Evolutionary conservation across 2,797 vertebrate species (phyloP).

Genomic region (Psittacula derbiana): DNA sequence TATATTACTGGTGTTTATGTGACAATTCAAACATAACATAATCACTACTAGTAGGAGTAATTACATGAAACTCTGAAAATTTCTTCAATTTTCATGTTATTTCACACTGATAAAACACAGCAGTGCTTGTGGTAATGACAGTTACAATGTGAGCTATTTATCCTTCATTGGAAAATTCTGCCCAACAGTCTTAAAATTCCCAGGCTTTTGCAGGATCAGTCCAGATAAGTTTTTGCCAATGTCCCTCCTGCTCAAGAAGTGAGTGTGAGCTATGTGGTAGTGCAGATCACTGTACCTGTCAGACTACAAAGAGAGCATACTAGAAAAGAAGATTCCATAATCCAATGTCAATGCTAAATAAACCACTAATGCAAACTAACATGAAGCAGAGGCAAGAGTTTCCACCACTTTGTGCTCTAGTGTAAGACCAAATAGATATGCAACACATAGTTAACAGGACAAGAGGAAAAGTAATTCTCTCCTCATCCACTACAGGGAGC

Average conservation of each 20-base stretch:
- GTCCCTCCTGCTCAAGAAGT: background rate
- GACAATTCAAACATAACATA: background rate
- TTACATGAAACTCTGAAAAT: background rate
- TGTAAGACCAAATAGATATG: background rate
- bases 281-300: background rate
- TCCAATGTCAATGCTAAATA: background rate
- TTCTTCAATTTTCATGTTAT: background rate
- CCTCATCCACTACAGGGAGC: background rate
- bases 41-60: background rate
- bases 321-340: background rate
- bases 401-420: background rate
- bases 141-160: background rate
- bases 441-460: background rate
- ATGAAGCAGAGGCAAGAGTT: background rate
- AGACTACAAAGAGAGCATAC: background rate
- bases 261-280: background rate
- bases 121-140: background rate
- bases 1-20: background rate
- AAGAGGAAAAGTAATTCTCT: conserved; percentile 44
- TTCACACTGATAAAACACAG: background rate
- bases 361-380: background rate
- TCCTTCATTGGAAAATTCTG: background rate
- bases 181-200: background rate
- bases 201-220: background rate
- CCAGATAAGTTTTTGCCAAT: background rate